Base-by-base conservation (phyloP, 1,140 invertebrate species). In the Drosophila ogumai region DNA sequence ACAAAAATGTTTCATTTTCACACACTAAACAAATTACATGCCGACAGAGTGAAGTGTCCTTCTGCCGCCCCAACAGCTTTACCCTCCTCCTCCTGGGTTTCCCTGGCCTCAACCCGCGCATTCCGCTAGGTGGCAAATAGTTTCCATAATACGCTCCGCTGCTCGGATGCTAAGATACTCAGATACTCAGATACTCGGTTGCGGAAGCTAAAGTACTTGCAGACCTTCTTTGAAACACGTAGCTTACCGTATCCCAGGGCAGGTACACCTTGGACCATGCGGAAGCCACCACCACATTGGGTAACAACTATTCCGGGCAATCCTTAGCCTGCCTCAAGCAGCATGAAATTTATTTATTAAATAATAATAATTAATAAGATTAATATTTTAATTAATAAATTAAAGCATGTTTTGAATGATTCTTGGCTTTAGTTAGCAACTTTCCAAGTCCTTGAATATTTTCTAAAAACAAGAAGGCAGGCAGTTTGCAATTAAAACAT, bases 1-100 rank as follows among this genome's bases (percentile, higher is more conserved):
- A 81, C 75, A 78, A 87, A 87, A 87, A 87, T 82, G 84, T 82
- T 87, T 88, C 84, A 88, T 87, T 87, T 87, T 87, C 84, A 87
- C 84, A 87, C 84, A 88, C 84, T 87, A 87, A 87, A 87, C 84
- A 87, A 87, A 87, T 87, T 87, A 81, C 84, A 87, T 78, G 85
- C 72, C 67, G 71, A 61, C 75, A 72, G 75, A 82, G 58, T 79
- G 60, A 69, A 84, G 75, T 82, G 57, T 69, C 81, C 64, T 56
- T 44, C 56, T 54, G 34, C 25, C 43, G 57, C 55, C 40, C 28
- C 13, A 25, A 17, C 15, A 17, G 46, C 22, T 22, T 46, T 12
- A 25, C 36, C 34, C 7, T 6, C n/a, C n/a, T 15, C 9, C 4
- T 6, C 38, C 15, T 32, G 15, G 13, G 25, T 7, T 46, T 38